A percentile compares a stretch with the other conserved stretches of the same genome.
Evolutionary conservation across 2,888 invertebrate genomes (phyloP).

Genomic region (Drosophila mercatorum): DNA sequence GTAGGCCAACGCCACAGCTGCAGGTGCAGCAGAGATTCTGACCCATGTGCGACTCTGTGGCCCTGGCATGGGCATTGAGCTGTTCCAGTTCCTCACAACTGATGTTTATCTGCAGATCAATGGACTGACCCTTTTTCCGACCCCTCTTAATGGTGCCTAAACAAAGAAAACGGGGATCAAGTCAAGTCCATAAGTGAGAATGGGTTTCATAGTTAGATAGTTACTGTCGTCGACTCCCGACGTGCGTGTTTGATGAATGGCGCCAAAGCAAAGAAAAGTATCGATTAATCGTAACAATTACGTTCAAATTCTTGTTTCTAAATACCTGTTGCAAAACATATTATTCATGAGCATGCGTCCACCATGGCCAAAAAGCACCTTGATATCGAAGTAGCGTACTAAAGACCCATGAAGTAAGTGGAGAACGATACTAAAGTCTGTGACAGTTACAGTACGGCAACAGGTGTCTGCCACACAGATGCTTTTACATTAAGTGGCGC

Average conservation of each 20-base stretch:
- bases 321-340: conserved; percentile 85
- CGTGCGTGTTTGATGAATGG: background rate
- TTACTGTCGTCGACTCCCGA: conserved; percentile 34
- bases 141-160: conserved; percentile 89
- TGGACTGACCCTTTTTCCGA: conserved; percentile 89
- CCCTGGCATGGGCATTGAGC: conserved; percentile 87
- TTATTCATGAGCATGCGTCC: too few relatives aligned
- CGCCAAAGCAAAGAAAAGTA: conserved; percentile 3
- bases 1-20: conserved; percentile 87
- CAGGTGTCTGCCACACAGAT: conserved; percentile 96
- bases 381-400: conserved; percentile 96
- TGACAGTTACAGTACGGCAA: conserved; percentile 85
- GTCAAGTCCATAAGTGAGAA: background rate
- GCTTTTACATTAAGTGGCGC: conserved; percentile 94
- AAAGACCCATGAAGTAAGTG: conserved; percentile 93
- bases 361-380: conserved; percentile 89
- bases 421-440: conserved; percentile 6
- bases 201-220: conserved; percentile 88
- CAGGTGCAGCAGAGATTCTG: conserved; percentile 86
- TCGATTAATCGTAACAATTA: conserved; percentile 23
- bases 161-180: background rate
- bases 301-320: background rate
- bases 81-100: conserved; percentile 89
- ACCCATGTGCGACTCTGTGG: conserved; percentile 87
- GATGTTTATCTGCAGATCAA: conserved; percentile 90